These are phyloP conservation scores for Oncorhynchus nerka DNA, from an alignment of 2,113 vertebrate species.

Conservation along the genomic window DNA sequence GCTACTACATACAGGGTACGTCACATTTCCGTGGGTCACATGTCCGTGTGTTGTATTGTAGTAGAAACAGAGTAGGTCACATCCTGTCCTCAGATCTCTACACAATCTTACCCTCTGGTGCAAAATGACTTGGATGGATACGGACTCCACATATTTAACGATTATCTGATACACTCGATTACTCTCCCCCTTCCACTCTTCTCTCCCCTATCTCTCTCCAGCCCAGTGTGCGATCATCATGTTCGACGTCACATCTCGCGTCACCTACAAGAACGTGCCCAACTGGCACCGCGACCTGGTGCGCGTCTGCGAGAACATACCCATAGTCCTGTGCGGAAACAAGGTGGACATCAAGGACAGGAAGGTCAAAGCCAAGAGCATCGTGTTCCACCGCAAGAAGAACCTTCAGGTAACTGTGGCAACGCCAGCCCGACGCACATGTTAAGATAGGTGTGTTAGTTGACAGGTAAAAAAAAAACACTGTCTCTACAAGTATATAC, in stretches of 20 bases:
- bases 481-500: no score
- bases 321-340: constrained; percentile 97
- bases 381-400: constrained; percentile 99
- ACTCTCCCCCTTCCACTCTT: not conserved
- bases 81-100: no score
- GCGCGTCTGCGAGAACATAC: constrained; percentile 98
- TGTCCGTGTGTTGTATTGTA: no score
- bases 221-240: constrained; percentile 99
- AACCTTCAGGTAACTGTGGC: constrained; percentile 86
- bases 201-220: constrained; percentile 43
- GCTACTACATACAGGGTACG: constrained; percentile 97
- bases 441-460: no score
- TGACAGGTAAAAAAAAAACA: no score
- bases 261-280: constrained; percentile 98
- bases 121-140: no score
- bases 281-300: constrained; percentile 99
- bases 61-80: no score
- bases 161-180: no score
- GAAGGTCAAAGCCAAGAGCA: constrained; percentile 98
- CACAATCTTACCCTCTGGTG: no score
- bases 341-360: constrained; percentile 99
- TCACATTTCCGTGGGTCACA: no score
- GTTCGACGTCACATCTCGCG: constrained; percentile 98
- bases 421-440: not conserved
- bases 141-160: no score